Base-by-base conservation (phyloP, 2,888 invertebrate genomes). In the Sphinx pinastri region DNA sequence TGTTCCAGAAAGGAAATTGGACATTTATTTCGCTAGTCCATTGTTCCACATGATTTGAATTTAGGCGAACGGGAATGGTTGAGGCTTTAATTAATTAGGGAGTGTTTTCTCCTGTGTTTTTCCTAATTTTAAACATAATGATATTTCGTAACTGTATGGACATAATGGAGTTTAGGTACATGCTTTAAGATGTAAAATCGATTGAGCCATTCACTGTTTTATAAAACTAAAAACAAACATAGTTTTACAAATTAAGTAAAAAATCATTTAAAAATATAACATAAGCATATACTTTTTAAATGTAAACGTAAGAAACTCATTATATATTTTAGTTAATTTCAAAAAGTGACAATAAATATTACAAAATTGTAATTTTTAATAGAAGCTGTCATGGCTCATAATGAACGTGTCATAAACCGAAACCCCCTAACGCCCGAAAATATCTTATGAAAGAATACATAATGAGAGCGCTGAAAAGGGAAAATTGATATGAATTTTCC, bases 401-500 rank as follows among this genome's bases (percentile, higher is more conserved):
- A 67, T 67, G 58, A 67, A 60, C 58, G 66, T 59, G 67, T 67
- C 59, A 67, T 38, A 67, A 45, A 52, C 16, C 45, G 45, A 38
- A 57, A 52, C 58, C 51, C 47, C 47, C 55, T 45, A 54, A 54
- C 55, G 51, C 19, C 70, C 77, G 80, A 81, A 88, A 87, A 88
- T 89, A 89, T 89, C 89, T 89, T 89, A 84, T 90, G 89, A 88
- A 90, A 87, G 90, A 90, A 90, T 90, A 83, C 79, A 81, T 89
- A 89, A 90, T 90, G 88, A 88, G 88, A 71, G 71, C 73, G 77
- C 72, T 81, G 81, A 82, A 84, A 82, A 83, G 83, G 85, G 86
- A 90, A 91, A 91, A 91, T 91, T 91, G 90, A 91, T 90, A 89
- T 89, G 86, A 90, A 88, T 90, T 91, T 89, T 83, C 83, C 85